Base-by-base conservation (phyloP, 1,140 invertebrate genomes). In the Cataglyphis hispanica region DNA sequence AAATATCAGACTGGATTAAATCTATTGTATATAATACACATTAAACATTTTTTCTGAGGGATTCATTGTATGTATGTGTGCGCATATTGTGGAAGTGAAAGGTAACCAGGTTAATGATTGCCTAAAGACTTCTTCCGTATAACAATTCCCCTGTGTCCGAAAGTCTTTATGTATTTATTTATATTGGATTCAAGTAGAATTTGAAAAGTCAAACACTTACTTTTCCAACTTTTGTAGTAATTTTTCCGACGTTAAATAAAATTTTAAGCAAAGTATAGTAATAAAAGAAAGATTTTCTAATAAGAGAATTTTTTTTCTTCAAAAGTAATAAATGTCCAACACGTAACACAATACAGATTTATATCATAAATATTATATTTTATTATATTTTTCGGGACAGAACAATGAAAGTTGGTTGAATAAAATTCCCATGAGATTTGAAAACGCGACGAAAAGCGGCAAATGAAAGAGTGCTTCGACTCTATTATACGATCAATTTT, bases 81-180 rank as follows among this genome's bases (percentile, higher is more conserved):
- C n/a, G 31, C 43, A 25, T 22, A 16, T 27, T 69, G 16, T 11
- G 43, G 22, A 69, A 80, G 37, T 22, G 25, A 8, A 63, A 69
- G 31, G 69, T 80, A 80, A 69, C 13, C 67, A 31, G 43, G 64
- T 70, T 69, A 80, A 80, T 22, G 77, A 80, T 80, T 69, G 66
- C 13, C 66, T 50, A 22, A 40, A 66, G 27, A 66, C 22, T 80
- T 70, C 40, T 61, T 37, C 8, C 10, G 16, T 27, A 16, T n/a
- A 53, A 56, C 22, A 10, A 6, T 46, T 7, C 67, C 25, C n/a
- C 31, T 31, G 31, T 31, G 31, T 43, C 11, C 16, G 11, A 11
- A 25, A 19, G 31, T 69, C 70, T 53, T 56, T 56, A 70, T 56
- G 27, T 67, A 80, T 34, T 56, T 22, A 70, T 80, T 80, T 70